phyloP scores from a whole-genome alignment of 2,888 invertebrate genomes.

The Conomelus anceps region DNA sequence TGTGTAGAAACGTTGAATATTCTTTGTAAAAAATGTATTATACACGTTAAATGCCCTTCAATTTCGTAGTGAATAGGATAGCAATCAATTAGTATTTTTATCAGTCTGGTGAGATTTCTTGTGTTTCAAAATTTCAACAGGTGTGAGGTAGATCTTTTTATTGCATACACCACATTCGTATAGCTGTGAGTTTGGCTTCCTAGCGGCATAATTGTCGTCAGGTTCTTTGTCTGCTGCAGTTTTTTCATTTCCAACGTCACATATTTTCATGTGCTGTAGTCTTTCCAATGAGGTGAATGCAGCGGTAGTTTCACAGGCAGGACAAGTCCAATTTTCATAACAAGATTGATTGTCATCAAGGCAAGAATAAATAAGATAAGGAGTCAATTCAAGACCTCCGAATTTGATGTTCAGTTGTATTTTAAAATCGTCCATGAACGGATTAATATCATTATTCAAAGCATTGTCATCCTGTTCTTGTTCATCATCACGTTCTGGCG shows the following conservation, averaged over 20 bases:
- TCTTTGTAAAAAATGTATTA: background rate
- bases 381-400: conserved; percentile 76
- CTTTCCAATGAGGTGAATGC: conserved; percentile 61
- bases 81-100: background rate
- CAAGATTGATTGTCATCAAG: conserved; percentile 21
- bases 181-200: conserved; percentile 52
- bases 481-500: conserved; percentile 15
- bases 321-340: conserved; percentile 62
- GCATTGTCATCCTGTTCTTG: conserved; percentile 15
- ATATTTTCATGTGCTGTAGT: conserved; percentile 62
- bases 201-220: conserved; percentile 36
- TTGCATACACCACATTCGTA: conserved; percentile 69
- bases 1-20: background rate
- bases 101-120: conserved; percentile 50
- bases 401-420: conserved; percentile 58
- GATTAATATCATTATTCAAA: conserved; percentile 51
- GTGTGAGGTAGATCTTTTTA: conserved; percentile 59
- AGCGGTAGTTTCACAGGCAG: conserved; percentile 57
- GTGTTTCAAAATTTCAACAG: conserved; percentile 80
- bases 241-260: conserved; percentile 34
- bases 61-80: background rate
- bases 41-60: background rate
- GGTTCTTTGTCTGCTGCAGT: conserved; percentile 37
- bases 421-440: conserved; percentile 60
- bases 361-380: conserved; percentile 73